phyloP scores from a whole-genome alignment of 2,113 vertebrate species.

The Pyxicephalus adspersus region DNA sequence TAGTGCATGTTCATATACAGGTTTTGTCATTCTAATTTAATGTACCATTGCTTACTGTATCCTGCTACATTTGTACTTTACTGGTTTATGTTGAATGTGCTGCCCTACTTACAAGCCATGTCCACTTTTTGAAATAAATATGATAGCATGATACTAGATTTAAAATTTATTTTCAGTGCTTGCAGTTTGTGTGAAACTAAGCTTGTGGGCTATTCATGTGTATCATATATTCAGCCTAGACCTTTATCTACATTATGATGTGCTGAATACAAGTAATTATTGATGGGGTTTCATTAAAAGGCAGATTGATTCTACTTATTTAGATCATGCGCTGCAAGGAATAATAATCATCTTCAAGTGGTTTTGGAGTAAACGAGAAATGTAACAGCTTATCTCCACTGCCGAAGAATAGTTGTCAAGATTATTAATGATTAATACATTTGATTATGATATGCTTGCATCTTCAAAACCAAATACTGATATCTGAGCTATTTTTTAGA shows the following conservation, averaged over 20 bases:
- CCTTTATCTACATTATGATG: not conserved
- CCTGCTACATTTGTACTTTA: no score
- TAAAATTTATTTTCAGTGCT: no score
- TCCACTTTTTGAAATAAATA: no score
- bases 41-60: no score
- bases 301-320: conserved; percentile 24
- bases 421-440: conserved; percentile 34
- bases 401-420: conserved; percentile 8
- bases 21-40: no score
- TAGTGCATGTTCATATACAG: no score
- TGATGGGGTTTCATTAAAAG: conserved; percentile 4
- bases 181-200: no score
- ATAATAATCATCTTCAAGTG: conserved; percentile 34
- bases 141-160: no score
- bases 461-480: conserved; percentile 12
- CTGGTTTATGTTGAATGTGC: no score
- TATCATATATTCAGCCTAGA: no score
- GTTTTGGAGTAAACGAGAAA: conserved; percentile 7
- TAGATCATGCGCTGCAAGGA: conserved; percentile 22
- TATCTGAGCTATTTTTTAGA: conserved; percentile 4
- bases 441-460: conserved; percentile 24
- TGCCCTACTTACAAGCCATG: no score
- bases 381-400: conserved; percentile 29
- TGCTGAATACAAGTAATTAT: conserved; percentile 15
- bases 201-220: no score